Base-by-base conservation (phyloP, 2,888 invertebrate species). In the Platynereis dumerilii region DNA sequence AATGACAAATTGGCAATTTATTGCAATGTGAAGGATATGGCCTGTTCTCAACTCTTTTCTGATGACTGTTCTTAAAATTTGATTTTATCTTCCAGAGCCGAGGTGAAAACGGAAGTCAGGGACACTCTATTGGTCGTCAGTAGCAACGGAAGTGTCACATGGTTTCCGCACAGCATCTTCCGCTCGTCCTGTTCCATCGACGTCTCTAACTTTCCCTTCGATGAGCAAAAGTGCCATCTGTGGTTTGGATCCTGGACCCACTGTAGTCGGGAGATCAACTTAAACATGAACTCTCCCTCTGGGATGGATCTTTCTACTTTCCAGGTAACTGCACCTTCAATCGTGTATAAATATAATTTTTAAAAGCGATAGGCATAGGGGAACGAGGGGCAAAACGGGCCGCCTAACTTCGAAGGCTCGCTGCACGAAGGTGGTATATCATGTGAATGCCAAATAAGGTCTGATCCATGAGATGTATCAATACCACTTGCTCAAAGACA, bases 171-270 rank as follows among this genome's bases (percentile, higher is more conserved):
- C 54, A 24, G 42, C 53, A 63, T 69, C 59, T 68, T 66, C 65
- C 20, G 60, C 2, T 56, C 55, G 24, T 57, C 69, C 17, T 69
- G 69, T 26, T 61, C 67, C 52, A 52, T 69, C 10, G 63, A 69
- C 39, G 69, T 69, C 45, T 60, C 63, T 1, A 56, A 68, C 42
- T 69, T 65, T 59, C 69, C 69, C 1, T 69, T 63, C 56, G 69
- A 69, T 45, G 53, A 58, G 26, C 69, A 69, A 60, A 28, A 27
- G 10, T 69, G 69, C 45, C 67, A 69, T 63, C 52, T 69, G 55
- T 67, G 60, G 60, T 69, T 69, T 54, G 69, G 69, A 10, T 69
- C 69, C 1, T 69, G 69, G 69, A 69, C 69, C 2, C 65, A 69
- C 58, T 39, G 48, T 39, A 34, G 58, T 10, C 12, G 22, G n/a